Evolutionary conservation across 2,797 vertebrate genomes (phyloP), one percentile per base, ranked within the genome.

Genomic region (Benthosema pterotum): DNA sequence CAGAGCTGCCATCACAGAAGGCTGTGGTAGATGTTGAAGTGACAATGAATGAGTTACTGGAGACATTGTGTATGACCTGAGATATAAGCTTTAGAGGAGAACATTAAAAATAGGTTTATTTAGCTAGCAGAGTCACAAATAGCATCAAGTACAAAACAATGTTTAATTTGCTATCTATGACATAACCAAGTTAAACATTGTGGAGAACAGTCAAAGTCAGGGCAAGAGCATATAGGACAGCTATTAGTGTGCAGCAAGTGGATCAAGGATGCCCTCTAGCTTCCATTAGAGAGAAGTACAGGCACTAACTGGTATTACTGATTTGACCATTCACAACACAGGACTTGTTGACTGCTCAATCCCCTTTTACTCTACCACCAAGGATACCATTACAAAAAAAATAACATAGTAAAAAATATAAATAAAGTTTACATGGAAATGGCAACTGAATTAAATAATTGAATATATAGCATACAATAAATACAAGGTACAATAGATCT

Each of bases 251-350:
- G 63, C 52, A 22, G 71, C 76, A 16, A 58, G 49, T 52, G 55
- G 63, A 14, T 16, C 80, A 72, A 88, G 22, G 55, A 1, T 50
- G 81, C 85, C 87, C 89, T 88, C 90, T 91, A 87, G 82, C 60
- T n/a, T 18, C 53, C 1, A 51, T 0, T 7, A 2, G 15, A 16
- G 25, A 65, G 42, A 78, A 25, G 68, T 15, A 64, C 78, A 81
- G 65, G 15, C 19, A 11, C 18, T n/a, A 2, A 46, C n/a, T 70
- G 16, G 49, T 7, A 7, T 48, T 1, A 58, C 15, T 3, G 13
- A 55, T 61, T 48, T 7, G 14, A 19, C 4, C 57, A 65, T 28
- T 63, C 42, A 52, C 13, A 58, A 67, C 13, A 50, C 1, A 28
- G 3, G 47, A 61, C 12, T 1, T 57, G 3, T 68, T 11, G 42